Percentiles rank a stretch among this genome's conserved stretches.
These are phyloP conservation scores for Caretta caretta DNA, from an alignment of 2,113 vertebrate genomes.

Conservation along the genomic window DNA sequence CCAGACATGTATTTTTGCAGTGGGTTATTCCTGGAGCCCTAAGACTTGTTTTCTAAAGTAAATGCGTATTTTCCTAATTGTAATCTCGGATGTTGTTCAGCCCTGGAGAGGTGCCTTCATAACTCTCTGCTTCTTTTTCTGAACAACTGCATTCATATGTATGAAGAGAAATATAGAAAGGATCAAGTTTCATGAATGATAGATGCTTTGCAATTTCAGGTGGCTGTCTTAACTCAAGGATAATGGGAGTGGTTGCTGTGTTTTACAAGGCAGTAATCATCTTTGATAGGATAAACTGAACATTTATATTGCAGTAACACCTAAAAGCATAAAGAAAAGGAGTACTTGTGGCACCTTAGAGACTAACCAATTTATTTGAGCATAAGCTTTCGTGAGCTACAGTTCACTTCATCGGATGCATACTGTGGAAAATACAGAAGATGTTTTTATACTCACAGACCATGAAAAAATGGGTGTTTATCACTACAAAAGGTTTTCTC, in stretches of 20 bases:
- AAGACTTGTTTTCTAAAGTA: neutral
- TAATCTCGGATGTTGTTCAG: conserved; percentile 19
- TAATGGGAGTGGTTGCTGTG: neutral
- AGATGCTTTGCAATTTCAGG: neutral
- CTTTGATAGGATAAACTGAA: too few species aligned
- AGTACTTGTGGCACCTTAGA: too few species aligned
- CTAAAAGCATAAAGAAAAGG: too few species aligned
- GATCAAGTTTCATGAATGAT: conserved; percentile 23
- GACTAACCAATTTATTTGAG: too few species aligned
- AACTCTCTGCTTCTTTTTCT: neutral
- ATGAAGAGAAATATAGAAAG: neutral
- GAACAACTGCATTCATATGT: neutral
- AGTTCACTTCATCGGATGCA: too few species aligned
- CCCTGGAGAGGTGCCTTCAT: neutral
- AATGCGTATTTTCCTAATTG: conserved; percentile 1
- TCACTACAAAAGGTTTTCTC: too few species aligned
- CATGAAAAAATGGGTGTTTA: too few species aligned
- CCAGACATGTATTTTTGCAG: conserved; percentile 22
- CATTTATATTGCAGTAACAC: too few species aligned
- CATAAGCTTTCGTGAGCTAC: too few species aligned
- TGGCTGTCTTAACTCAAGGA: neutral
- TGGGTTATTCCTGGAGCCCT: conserved; percentile 15
- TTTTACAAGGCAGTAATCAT: too few species aligned
- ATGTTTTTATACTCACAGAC: too few species aligned
- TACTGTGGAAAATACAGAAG: too few species aligned